A percentile compares a stretch with the other conserved stretches of the same genome.
These are phyloP conservation scores for Oryzias woworae DNA, from an alignment of 2,113 vertebrate genomes.

Conservation along the genomic window DNA sequence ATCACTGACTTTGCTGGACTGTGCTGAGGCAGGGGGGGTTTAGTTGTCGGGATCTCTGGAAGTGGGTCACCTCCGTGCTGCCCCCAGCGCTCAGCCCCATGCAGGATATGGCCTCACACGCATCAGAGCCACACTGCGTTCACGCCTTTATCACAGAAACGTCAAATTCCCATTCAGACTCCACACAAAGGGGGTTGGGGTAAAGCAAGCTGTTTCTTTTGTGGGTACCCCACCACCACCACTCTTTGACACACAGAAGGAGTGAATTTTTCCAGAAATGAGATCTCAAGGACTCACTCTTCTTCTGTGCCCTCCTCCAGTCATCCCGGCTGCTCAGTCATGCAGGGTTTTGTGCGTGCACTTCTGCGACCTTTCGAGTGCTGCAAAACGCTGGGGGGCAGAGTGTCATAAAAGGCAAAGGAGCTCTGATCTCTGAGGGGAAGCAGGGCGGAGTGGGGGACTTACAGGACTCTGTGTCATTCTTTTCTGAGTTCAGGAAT, in stretches of 20 bases:
- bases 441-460: conserved; percentile 43
- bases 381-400: conserved; percentile 43
- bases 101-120: conserved; percentile 45
- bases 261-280: conserved; percentile 60
- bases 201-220: conserved; percentile 8
- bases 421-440: conserved; percentile 71
- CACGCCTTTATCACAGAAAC: conserved; percentile 26
- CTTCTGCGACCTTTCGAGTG: conserved; percentile 51
- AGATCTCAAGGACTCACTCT: conserved; percentile 36
- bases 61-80: conserved; percentile 78
- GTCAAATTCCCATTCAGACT: conserved; percentile 24
- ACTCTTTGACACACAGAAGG: conserved; percentile 50
- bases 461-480: background rate
- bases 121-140: conserved; percentile 36
- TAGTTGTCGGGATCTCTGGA: conserved; percentile 50
- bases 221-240: conserved; percentile 29
- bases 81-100: conserved; percentile 59
- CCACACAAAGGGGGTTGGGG: background rate
- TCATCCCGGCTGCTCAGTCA: conserved; percentile 26
- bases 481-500: conserved; percentile 10
- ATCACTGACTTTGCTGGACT: conserved; percentile 46
- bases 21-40: conserved; percentile 25
- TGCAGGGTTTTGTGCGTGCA: conserved; percentile 27
- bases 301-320: conserved; percentile 2
- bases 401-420: conserved; percentile 59